Percentiles rank a stretch among this genome's conserved stretches.
Conservation (phyloP, 64 coral and sea anemone species). For the Porites australiensis region DNA sequence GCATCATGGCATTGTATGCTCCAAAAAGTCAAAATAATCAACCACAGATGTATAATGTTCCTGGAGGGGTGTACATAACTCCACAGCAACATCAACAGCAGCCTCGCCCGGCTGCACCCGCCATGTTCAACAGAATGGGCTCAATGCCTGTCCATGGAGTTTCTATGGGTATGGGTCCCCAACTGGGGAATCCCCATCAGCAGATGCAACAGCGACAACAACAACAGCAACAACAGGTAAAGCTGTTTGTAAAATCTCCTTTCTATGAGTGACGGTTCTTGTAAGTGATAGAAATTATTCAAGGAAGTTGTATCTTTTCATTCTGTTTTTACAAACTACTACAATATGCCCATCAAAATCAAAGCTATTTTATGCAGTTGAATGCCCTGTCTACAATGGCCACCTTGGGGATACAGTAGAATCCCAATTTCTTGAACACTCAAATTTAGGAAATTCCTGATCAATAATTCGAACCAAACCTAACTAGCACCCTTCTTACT, state of each 20-base stretch:
- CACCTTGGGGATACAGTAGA: too few relatives aligned
- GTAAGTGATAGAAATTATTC: too few relatives aligned
- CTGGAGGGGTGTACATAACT: constrained; percentile 70
- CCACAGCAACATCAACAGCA: constrained; percentile 58
- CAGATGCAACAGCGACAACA: constrained; percentile 68
- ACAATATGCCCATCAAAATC: too few relatives aligned
- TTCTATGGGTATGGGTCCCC: constrained; percentile 7
- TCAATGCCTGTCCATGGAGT: background rate
- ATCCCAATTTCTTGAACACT: too few relatives aligned
- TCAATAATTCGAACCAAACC: too few relatives aligned
- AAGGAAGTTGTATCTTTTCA: too few relatives aligned
- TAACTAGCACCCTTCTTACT: too few relatives aligned
- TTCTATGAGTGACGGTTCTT: too few relatives aligned
- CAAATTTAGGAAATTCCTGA: too few relatives aligned
- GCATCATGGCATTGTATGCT: constrained; percentile 71
- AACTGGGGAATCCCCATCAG: constrained; percentile 26
- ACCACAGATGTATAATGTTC: constrained; percentile 73
- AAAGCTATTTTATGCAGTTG: too few relatives aligned
- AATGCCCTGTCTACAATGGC: too few relatives aligned
- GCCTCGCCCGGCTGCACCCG: background rate
- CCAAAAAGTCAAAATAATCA: constrained; percentile 15
- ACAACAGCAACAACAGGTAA: constrained; percentile 59
- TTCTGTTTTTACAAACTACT: too few relatives aligned
- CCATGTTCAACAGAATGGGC: constrained; percentile 27
- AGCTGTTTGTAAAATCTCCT: background rate